Evolutionary conservation across 1,140 invertebrate genomes (phyloP).

Genomic region (Zeugodacus cucurbitae): DNA sequence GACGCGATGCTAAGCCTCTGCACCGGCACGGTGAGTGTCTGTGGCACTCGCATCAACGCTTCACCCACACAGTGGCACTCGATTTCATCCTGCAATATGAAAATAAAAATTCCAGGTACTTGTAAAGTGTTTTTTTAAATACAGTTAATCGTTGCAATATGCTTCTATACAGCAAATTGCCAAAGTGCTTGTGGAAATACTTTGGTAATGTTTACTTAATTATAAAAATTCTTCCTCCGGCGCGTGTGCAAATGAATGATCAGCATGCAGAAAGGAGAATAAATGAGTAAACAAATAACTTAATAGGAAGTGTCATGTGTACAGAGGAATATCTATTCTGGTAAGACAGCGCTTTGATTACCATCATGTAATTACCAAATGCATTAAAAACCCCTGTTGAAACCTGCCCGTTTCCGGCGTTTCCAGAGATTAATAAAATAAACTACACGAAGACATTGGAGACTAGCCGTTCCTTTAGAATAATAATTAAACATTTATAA

Average conservation of each 20-base stretch:
- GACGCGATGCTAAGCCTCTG: slow-evolving; percentile 60
- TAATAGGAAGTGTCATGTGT: too few species aligned
- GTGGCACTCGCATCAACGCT: slow-evolving; percentile 56
- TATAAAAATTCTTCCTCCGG: neutral
- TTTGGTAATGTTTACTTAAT: neutral
- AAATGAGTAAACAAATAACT: too few species aligned
- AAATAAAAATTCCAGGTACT: neutral
- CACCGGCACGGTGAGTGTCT: slow-evolving; percentile 56
- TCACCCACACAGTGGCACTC: slow-evolving; percentile 60
- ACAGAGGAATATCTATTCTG: too few species aligned
- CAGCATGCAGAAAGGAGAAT: too few species aligned
- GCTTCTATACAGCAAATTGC: neutral
- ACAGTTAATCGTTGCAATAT: neutral
- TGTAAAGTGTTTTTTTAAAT: neutral
- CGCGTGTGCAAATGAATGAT: neutral
- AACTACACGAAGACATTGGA: too few species aligned
- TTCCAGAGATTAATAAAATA: too few species aligned
- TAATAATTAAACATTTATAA: too few species aligned
- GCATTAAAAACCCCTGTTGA: too few species aligned
- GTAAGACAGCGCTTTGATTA: too few species aligned
- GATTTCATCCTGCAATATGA: slow-evolving; percentile 52
- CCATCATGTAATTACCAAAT: too few species aligned
- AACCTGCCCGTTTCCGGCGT: too few species aligned
- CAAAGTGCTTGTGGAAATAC: neutral
- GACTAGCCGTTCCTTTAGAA: too few species aligned